Base-by-base conservation (phyloP, 2,888 invertebrate genomes). In the Drosophila hamatofila region DNA sequence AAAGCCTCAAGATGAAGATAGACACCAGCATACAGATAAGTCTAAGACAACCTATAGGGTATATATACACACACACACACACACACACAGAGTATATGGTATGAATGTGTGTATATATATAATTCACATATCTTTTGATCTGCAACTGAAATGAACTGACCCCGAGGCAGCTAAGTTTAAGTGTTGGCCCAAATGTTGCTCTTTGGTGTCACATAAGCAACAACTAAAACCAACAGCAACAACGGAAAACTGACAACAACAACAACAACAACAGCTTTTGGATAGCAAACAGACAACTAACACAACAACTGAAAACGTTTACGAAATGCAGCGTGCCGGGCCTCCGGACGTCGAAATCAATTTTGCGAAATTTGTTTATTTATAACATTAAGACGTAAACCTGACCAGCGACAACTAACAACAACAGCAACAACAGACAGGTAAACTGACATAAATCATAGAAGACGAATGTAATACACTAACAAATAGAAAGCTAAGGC, bases 281-380 rank as follows among this genome's bases (percentile, higher is more conserved):
- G 44, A 61, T 48, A 73, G 58, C 58, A 75, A 63, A 60, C 62
- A 48, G 23, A 51, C 65, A 75, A 71, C 67, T 62, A 78, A 68
- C 59, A 63, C 21, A 77, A 69, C 74, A 49, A 37, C 62, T 46
- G 46, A 41, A 66, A 71, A 68, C 46, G 63, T 81, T 83, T 83
- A 74, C 83, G 86, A 84, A 86, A 86, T 83, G 61, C 69, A 64
- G 27, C 86, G 85, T 86, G 81, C 68, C 62, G 69, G 65, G 69
- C 59, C 68, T 62, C 68, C 55, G 56, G 57, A 35, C 73, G 57
- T 70, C 56, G 65, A 78, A 83, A 77, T 76, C 85, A 78, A 79
- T 81, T 85, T 86, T 82, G 73, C 79, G 82, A 87, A 88, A 84
- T 81, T 81, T 78, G 77, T 84, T 87, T 78, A 77, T 77, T 77